Evolutionary conservation across 2,113 vertebrate species (phyloP), one percentile per base, ranked within the genome.

Genomic region (Apeltes quadracus): DNA sequence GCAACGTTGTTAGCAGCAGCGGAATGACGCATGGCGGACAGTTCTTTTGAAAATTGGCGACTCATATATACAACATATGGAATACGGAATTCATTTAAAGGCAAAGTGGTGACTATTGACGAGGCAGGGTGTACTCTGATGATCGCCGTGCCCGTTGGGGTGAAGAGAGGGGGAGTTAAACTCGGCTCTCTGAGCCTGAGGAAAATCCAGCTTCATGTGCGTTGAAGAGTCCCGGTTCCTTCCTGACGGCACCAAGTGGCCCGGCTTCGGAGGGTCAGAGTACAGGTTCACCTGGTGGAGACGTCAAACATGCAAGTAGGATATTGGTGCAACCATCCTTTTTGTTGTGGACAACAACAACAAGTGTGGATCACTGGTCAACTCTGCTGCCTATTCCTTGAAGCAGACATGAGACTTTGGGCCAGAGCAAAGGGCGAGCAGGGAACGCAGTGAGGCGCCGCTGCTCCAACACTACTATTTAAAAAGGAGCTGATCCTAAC

Each of bases 211-310:
- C 50, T 90, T 89, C 69, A 94, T 71, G 80, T 94, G 76, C 48
- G 86, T 94, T 79, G 92, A 94, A 3, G 93, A 76, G 4, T 75
- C 64, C 1, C 64, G 71, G 53, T 93, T 7, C 0, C 74, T 73
- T 70, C 93, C 93, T 20, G 79, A 25, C 8, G 89, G 81, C 57
- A 90, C 2, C 12, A 78, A 75, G 68, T 78, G 91, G 71, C 87
- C 90, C n/a, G 96, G 92, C 80, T 67, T 90, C 0, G 95, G 94
- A 0, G 90, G 92, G 50, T 96, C 95, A 0, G 94, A 93, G 59
- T 93, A 94, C 20, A 99, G 89, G 78, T 88, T 93, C 13, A 99
- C 96, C 97, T 99, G 83, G 59, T 4, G 16, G 20, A 27, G 66
- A 67, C 1, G 23, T 3, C 8, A 43, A 38, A 15, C 34, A 18